A percentile compares a stretch with the other conserved stretches of the same genome.
Conservation (phyloP, 2,113 vertebrate species). For the Otocyon megalotis region DNA sequence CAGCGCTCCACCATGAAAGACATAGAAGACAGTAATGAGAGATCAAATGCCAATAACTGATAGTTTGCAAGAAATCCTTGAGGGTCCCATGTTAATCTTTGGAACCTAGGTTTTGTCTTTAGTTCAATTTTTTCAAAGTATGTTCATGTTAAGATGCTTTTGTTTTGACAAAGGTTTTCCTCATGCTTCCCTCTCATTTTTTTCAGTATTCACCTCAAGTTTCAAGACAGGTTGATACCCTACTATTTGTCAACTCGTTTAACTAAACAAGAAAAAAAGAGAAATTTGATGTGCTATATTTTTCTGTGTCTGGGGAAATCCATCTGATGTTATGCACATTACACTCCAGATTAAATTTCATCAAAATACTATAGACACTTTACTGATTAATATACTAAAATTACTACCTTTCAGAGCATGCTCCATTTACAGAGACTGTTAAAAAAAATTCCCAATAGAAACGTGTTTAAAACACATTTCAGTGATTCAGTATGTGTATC, state of each 20-base stretch:
- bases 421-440: conserved; percentile 40
- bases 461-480: conserved; percentile 47
- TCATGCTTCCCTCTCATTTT: neutral
- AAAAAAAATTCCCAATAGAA: conserved; percentile 6
- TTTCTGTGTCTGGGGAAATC: neutral
- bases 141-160: conserved; percentile 38
- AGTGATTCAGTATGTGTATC: neutral
- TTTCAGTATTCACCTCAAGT: neutral
- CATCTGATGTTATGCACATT: conserved; percentile 9
- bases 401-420: neutral
- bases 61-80: neutral
- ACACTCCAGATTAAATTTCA: conserved; percentile 10
- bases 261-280: conserved; percentile 33
- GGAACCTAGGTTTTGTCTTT: neutral
- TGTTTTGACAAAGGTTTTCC: conserved; percentile 27
- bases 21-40: fast-evolving
- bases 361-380: neutral
- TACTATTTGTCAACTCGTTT: conserved; percentile 31
- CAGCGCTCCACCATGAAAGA: neutral
- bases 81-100: neutral
- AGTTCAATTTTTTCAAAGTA: neutral
- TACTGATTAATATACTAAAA: conserved; percentile 58
- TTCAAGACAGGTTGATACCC: neutral
- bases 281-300: neutral
- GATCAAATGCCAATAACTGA: neutral